A percentile compares a stretch with the other conserved stretches of the same genome.
These are phyloP conservation scores for Euwallacea similis DNA, from an alignment of 1,140 invertebrate species.

Conservation along the genomic window DNA sequence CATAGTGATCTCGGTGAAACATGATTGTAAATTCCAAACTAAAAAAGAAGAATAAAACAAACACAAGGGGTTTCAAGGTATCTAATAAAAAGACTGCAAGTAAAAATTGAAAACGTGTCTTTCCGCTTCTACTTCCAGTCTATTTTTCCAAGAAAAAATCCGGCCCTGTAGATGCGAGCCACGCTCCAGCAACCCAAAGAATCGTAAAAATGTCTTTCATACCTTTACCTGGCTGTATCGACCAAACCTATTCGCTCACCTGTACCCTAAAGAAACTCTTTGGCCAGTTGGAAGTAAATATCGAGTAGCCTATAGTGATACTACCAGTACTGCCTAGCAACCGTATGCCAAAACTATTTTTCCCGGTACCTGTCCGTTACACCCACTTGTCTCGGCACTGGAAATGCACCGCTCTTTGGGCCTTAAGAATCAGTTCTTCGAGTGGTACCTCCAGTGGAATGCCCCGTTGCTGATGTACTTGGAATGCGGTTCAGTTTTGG, in stretches of 20 bases:
- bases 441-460: conserved; percentile 17
- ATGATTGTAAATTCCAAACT: neutral
- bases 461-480: conserved; percentile 10
- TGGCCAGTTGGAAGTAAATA: conserved; percentile 45
- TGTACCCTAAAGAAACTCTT: conserved; percentile 39
- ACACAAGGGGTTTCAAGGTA: too few relatives aligned
- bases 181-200: conserved; percentile 39
- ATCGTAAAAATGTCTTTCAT: conserved; percentile 36
- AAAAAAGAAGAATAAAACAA: neutral
- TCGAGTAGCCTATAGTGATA: conserved; percentile 34
- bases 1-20: neutral
- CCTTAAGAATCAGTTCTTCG: conserved; percentile 30
- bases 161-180: conserved; percentile 25
- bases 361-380: conserved; percentile 46
- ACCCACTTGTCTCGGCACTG: conserved; percentile 47
- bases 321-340: neutral
- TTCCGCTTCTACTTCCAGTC: too few relatives aligned
- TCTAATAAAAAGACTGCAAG: too few relatives aligned
- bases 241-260: conserved; percentile 34
- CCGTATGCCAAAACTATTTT: conserved; percentile 41
- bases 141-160: conserved; percentile 3
- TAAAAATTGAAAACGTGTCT: too few relatives aligned
- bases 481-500: conserved; percentile 26
- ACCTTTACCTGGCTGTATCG: conserved; percentile 39
- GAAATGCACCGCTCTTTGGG: conserved; percentile 24